Conservation (phyloP, 2,113 vertebrate species). For the Plectropomus leopardus region DNA sequence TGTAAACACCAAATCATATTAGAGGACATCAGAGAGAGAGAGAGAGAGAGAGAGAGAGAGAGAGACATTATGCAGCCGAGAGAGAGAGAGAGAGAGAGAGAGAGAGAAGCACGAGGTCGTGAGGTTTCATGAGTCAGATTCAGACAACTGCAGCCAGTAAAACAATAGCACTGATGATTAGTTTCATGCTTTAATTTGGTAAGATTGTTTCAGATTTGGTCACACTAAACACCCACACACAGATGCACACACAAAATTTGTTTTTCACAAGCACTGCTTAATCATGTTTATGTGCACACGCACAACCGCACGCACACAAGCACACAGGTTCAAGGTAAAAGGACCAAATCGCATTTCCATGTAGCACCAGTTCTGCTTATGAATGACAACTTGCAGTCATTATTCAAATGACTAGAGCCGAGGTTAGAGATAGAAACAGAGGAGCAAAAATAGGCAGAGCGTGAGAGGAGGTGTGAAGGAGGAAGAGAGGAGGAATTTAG, state of each 20-base stretch:
- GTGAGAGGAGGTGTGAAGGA: slow-evolving; percentile 44
- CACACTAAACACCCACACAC: slow-evolving; percentile 34
- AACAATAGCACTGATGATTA: slow-evolving; percentile 29
- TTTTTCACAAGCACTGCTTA: slow-evolving; percentile 13
- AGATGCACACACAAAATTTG: background rate
- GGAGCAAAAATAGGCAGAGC: slow-evolving; percentile 31
- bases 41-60: too few relatives aligned
- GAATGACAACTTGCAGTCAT: slow-evolving; percentile 48
- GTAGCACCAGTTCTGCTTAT: slow-evolving; percentile 10
- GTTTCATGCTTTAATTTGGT: slow-evolving; percentile 43
- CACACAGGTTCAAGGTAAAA: slow-evolving; percentile 21
- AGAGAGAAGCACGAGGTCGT: background rate
- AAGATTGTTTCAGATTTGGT: slow-evolving; percentile 47
- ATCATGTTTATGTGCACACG: background rate
- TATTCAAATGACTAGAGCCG: slow-evolving; percentile 48
- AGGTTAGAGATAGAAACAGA: slow-evolving; percentile 37
- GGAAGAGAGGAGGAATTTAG: slow-evolving; percentile 7
- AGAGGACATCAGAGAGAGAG: too few relatives aligned
- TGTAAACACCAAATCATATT: too few relatives aligned
- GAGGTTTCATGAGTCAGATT: slow-evolving; percentile 21
- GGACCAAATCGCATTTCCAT: slow-evolving; percentile 24
- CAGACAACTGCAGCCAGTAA: slow-evolving; percentile 19
- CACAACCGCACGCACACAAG: slow-evolving; percentile 7
- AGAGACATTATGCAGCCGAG: background rate
- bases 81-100: background rate